Conservation (phyloP, 2,888 invertebrate genomes). For the Lomographa bimaculata region DNA sequence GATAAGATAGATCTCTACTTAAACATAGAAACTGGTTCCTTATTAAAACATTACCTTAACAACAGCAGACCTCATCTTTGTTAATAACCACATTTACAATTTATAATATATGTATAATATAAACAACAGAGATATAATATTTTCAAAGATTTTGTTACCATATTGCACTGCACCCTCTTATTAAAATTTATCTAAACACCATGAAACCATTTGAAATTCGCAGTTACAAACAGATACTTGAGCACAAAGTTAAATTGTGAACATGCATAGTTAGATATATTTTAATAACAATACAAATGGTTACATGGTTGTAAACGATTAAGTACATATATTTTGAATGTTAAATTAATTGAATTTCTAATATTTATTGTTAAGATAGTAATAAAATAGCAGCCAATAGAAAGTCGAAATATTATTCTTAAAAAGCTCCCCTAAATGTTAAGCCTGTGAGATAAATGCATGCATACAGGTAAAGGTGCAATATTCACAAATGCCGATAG, state of each 20-base stretch:
- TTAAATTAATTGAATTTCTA: slow-evolving; percentile 35
- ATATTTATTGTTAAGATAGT: slow-evolving; percentile 46
- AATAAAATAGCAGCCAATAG: slow-evolving; percentile 70
- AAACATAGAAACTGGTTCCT: too few relatives aligned
- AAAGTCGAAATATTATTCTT: slow-evolving; percentile 52
- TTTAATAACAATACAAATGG: slow-evolving; percentile 28
- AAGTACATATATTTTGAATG: slow-evolving; percentile 34
- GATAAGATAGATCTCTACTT: too few relatives aligned
- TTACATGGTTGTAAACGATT: slow-evolving; percentile 29
- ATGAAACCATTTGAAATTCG: slow-evolving; percentile 46
- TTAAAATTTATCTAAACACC: slow-evolving; percentile 30
- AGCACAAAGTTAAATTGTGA: slow-evolving; percentile 21
- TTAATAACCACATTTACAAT: slow-evolving; percentile 2
- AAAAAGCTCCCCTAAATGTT: slow-evolving; percentile 64
- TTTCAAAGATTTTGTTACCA: slow-evolving; percentile 42
- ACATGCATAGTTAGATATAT: slow-evolving; percentile 12
- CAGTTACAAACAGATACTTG: slow-evolving; percentile 10
- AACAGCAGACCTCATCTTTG: slow-evolving; percentile 4
- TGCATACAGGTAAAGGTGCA: slow-evolving; percentile 74
- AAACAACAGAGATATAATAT: slow-evolving; percentile 34
- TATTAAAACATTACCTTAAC: too few relatives aligned
- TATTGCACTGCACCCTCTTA: slow-evolving; percentile 72
- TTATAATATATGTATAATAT: too few relatives aligned
- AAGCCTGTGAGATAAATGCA: slow-evolving; percentile 72
- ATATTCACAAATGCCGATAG: slow-evolving; percentile 66